A percentile compares a stretch with the other conserved stretches of the same genome.
Conservation (phyloP, 2,888 invertebrate species). For the Octodonta nipae region DNA sequence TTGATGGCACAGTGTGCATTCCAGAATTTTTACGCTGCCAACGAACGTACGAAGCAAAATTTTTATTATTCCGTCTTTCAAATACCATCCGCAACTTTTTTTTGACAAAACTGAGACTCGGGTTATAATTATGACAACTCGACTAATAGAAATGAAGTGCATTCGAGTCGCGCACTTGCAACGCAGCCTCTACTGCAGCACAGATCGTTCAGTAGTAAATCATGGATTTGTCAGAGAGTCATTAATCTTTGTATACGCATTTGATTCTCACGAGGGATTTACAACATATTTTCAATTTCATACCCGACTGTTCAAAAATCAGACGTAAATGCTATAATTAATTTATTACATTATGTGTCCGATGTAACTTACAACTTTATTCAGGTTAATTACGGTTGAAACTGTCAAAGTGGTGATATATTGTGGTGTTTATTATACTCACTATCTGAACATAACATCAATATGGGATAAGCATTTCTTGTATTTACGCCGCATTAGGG, state of each 20-base stretch:
- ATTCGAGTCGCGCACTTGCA: neutral
- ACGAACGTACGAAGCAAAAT: no score
- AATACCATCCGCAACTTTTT: no score
- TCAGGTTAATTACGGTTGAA: conserved; percentile 17
- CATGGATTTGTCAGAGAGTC: conserved; percentile 11
- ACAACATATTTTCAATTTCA: conserved; percentile 14
- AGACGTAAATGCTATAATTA: conserved; percentile 14
- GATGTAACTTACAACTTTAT: conserved; percentile 17
- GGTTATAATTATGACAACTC: no score
- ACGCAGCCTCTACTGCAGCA: neutral
- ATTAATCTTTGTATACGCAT: conserved; percentile 11
- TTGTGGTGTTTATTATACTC: no score
- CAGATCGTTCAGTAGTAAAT: conserved; percentile 6
- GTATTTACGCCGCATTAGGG: no score
- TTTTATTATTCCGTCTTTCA: no score
- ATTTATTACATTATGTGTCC: conserved; percentile 12
- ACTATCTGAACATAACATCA: no score
- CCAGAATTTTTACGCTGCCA: no score
- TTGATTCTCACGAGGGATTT: conserved; percentile 13
- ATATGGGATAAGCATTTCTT: no score
- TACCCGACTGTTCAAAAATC: conserved; percentile 12
- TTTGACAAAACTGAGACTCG: no score
- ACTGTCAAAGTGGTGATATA: conserved; percentile 18
- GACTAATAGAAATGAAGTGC: no score
- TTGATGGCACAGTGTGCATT: no score